These are phyloP conservation scores for Drosophila multiciliata DNA, from an alignment of 2,888 invertebrate genomes.

Conservation along the genomic window DNA sequence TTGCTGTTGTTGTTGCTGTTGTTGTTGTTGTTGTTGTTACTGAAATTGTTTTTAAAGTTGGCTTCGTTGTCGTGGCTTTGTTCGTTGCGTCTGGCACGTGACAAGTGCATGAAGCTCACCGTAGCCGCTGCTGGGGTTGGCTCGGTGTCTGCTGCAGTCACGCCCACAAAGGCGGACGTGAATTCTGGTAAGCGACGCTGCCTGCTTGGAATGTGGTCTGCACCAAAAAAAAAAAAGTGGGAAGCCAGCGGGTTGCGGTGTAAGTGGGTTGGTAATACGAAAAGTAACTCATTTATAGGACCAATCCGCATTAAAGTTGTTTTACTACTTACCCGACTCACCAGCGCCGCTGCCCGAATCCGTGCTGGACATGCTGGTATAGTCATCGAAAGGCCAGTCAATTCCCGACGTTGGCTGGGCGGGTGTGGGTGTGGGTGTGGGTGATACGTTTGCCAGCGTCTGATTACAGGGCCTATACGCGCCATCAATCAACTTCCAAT, in stretches of 20 bases:
- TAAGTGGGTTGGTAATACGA: not conserved
- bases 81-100: conserved; percentile 55
- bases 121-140: conserved; percentile 25
- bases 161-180: conserved; percentile 49
- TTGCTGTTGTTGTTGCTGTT: conserved; percentile 19
- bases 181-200: conserved; percentile 36
- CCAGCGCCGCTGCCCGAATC: conserved; percentile 49
- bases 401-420: conserved; percentile 45
- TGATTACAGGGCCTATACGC: conserved; percentile 79
- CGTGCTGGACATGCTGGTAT: conserved; percentile 19
- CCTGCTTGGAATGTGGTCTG: conserved; percentile 71
- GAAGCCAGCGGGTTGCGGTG: not conserved
- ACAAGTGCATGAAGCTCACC: conserved; percentile 57
- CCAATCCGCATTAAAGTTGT: conserved; percentile 25
- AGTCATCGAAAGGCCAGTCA: conserved; percentile 41
- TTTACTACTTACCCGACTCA: conserved; percentile 43
- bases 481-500: conserved; percentile 75
- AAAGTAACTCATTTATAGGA: conserved; percentile 32
- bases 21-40: conserved; percentile 12
- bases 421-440: conserved; percentile 61
- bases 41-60: conserved; percentile 23
- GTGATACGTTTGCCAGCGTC: conserved; percentile 68
- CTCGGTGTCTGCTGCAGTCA: conserved; percentile 52
- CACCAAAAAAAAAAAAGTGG: not conserved
- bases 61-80: conserved; percentile 26